Evolutionary conservation across 2,797 vertebrate genomes (phyloP).

Genomic region (Falco concolor): DNA sequence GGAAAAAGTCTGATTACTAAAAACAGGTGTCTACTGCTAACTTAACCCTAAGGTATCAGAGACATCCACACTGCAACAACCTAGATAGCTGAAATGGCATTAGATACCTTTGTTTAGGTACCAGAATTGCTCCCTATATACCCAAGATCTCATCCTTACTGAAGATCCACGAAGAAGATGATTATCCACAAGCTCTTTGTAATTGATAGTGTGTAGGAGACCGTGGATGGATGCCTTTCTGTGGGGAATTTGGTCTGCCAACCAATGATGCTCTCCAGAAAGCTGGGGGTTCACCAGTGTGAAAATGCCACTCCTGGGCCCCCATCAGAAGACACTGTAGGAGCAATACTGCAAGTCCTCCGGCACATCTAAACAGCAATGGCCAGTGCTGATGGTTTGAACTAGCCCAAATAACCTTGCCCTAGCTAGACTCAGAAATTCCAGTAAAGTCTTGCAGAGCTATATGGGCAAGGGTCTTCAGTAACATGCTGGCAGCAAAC

Average conservation of each 20-base stretch:
- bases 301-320: not conserved
- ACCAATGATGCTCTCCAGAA: not conserved
- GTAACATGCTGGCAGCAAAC: not conserved
- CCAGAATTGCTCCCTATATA: not conserved
- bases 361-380: not conserved
- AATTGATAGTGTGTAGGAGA: not conserved
- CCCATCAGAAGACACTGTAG: not conserved
- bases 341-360: not conserved
- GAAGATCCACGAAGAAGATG: not conserved
- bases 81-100: not conserved
- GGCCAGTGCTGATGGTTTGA: not conserved
- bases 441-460: not conserved
- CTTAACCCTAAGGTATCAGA: not conserved
- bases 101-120: not conserved
- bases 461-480: not conserved
- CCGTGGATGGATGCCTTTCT: not conserved
- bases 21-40: not conserved
- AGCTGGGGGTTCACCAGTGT: not conserved
- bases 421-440: not conserved
- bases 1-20: not conserved
- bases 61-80: not conserved
- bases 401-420: not conserved
- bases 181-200: not conserved
- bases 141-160: not conserved
- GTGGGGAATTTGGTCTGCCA: not conserved